Evolutionary conservation across 2,888 invertebrate species (phyloP).

Genomic region (Ferdinandea cuprea): DNA sequence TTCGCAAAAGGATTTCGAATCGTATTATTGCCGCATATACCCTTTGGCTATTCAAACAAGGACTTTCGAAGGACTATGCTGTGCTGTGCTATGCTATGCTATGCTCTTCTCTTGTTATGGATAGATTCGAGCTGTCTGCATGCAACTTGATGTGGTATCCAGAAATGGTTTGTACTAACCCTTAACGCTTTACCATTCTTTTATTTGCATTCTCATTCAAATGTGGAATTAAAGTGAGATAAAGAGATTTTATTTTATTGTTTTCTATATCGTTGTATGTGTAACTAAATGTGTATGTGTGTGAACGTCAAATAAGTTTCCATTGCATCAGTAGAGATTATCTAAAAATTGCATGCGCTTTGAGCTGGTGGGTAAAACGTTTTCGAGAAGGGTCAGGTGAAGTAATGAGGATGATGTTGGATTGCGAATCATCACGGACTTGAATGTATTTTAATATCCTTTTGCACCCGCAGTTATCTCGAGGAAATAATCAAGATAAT

Average conservation of each 20-base stretch:
- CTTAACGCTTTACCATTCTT: background rate
- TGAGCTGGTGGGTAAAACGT: constrained; percentile 3
- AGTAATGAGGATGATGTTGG: constrained; percentile 11
- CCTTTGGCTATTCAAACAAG: constrained; percentile 37
- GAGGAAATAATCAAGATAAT: constrained; percentile 17
- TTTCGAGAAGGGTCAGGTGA: constrained; percentile 13
- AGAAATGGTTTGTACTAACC: background rate
- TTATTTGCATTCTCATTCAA: constrained; percentile 41
- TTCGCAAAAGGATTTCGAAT: constrained; percentile 23
- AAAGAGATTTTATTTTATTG: constrained; percentile 23
- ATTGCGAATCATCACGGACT: background rate
- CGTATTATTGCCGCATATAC: constrained; percentile 40
- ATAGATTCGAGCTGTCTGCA: constrained; percentile 10
- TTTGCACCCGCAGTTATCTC: background rate
- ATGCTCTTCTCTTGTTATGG: constrained; percentile 7
- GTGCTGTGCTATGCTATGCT: too few species aligned
- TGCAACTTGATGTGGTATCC: background rate
- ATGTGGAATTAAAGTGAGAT: constrained; percentile 38
- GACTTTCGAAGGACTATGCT: constrained; percentile 19
- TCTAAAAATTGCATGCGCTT: constrained; percentile 34
- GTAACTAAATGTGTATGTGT: background rate
- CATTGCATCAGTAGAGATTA: constrained; percentile 37
- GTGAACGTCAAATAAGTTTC: background rate
- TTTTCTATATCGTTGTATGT: background rate
- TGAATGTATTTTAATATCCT: constrained; percentile 31